These are phyloP conservation scores for Octopus bimaculoides DNA, from an alignment of 1,140 invertebrate species.

Conservation along the genomic window DNA sequence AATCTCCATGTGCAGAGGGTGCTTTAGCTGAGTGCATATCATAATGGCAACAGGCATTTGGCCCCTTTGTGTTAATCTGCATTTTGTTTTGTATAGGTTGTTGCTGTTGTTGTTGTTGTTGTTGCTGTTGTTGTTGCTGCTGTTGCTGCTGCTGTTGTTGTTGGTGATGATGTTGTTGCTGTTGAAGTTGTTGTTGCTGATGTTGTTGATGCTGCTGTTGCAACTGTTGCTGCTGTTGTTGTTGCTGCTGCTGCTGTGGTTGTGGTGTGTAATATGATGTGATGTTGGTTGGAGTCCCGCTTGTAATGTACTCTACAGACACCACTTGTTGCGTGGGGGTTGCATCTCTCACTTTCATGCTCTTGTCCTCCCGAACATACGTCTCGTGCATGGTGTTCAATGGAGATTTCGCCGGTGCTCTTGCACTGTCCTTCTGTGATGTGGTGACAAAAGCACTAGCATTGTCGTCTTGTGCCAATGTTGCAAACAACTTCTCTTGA, in stretches of 20 bases:
- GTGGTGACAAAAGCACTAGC: background rate
- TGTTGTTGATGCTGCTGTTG: background rate
- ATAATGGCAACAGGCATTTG: too few relatives aligned
- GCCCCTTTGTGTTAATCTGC: too few relatives aligned
- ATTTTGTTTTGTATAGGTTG: background rate
- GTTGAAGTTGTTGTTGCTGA: background rate
- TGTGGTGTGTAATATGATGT: background rate
- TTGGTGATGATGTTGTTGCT: background rate
- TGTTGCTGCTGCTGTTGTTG: background rate
- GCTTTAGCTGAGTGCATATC: too few relatives aligned
- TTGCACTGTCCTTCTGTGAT: background rate
- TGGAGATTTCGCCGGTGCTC: background rate
- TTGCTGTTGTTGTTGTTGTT: background rate
- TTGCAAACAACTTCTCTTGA: constrained; percentile 13
- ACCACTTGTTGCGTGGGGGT: background rate
- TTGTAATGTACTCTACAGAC: background rate
- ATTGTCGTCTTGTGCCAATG: constrained; percentile 3
- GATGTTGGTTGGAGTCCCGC: background rate
- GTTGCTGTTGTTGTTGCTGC: constrained; percentile 1
- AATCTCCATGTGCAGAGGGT: too few relatives aligned
- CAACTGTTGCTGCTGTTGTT: background rate
- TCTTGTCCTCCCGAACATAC: too few relatives aligned
- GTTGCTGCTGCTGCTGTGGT: background rate
- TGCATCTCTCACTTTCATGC: background rate
- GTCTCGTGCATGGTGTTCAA: background rate